A percentile compares a stretch with the other conserved stretches of the same genome.
Conservation (phyloP, 2,888 invertebrate species). For the Melinaea marsaeus region DNA sequence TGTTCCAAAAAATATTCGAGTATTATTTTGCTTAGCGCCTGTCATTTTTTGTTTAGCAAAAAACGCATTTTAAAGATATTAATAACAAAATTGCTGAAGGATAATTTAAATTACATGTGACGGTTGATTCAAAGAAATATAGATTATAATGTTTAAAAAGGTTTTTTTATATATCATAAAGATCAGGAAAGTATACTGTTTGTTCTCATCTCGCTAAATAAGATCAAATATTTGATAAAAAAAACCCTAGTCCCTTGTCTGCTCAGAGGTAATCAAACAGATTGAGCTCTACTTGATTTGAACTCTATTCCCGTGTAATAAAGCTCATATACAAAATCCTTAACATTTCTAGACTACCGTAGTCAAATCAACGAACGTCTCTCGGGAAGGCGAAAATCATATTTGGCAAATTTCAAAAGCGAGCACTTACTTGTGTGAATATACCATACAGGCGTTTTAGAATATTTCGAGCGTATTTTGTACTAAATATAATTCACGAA, state of each 20-base stretch:
- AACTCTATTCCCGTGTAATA: conserved; percentile 6
- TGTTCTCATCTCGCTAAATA: conserved; percentile 18
- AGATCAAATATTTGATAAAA: conserved; percentile 20
- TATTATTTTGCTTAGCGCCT: conserved; percentile 13
- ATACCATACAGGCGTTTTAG: not conserved
- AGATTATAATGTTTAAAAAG: not conserved
- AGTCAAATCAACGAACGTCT: conserved; percentile 15
- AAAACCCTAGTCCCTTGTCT: conserved; percentile 16
- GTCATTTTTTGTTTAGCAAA: conserved; percentile 14
- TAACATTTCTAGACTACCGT: conserved; percentile 5
- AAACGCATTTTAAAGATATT: conserved; percentile 3
- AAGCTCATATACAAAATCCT: not conserved
- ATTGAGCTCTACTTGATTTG: conserved; percentile 2
- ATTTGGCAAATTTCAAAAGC: conserved; percentile 10
- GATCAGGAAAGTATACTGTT: conserved; percentile 8
- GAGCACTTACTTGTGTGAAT: conserved; percentile 7
- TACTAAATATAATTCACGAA: too few relatives aligned
- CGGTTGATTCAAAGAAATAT: not conserved
- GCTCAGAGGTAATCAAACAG: conserved; percentile 18
- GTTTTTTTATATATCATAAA: conserved; percentile 6
- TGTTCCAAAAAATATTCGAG: not conserved
- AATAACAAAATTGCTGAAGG: not conserved
- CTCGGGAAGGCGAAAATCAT: conserved; percentile 11
- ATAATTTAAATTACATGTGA: not conserved
- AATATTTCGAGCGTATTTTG: conserved; percentile 1